phyloP scores from a whole-genome alignment of 1,140 invertebrate species.

The Sinella curviseta region DNA sequence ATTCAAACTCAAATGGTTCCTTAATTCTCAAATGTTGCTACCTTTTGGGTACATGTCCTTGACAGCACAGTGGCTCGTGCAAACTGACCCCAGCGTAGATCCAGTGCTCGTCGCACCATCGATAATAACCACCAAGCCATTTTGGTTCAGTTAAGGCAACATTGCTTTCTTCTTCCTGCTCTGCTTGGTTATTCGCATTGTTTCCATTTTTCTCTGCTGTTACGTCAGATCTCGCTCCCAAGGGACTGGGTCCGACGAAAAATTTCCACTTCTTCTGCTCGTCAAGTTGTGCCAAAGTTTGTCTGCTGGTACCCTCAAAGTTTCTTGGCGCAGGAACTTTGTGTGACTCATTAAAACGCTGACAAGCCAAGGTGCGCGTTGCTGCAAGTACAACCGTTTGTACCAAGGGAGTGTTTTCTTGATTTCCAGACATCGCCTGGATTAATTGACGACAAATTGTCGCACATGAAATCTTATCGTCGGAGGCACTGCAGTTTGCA shows the following conservation, averaged over 20 bases:
- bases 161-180: neutral
- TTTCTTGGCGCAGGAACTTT: slow-evolving; percentile 43
- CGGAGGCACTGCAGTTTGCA: slow-evolving; percentile 40
- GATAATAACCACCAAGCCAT: slow-evolving; percentile 47
- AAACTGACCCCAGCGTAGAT: slow-evolving; percentile 46
- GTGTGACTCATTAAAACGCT: slow-evolving; percentile 45
- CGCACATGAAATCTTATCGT: slow-evolving; percentile 40
- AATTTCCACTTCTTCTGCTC: slow-evolving; percentile 41
- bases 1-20: neutral
- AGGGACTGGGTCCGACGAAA: slow-evolving; percentile 22
- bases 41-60: slow-evolving; percentile 40
- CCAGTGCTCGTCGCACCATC: slow-evolving; percentile 49
- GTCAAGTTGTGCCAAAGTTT: slow-evolving; percentile 37
- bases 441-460: slow-evolving; percentile 47
- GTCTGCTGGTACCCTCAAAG: slow-evolving; percentile 24
- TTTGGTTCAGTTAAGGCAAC: neutral
- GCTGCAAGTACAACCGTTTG: slow-evolving; percentile 47
- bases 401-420: slow-evolving; percentile 44
- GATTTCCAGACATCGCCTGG: slow-evolving; percentile 44
- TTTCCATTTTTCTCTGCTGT: neutral
- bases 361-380: slow-evolving; percentile 46
- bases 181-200: neutral
- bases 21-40: slow-evolving; percentile 7
- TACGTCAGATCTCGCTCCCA: slow-evolving; percentile 2
- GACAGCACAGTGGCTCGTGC: slow-evolving; percentile 47